Percentiles rank a stretch among this genome's conserved stretches.
phyloP scores from a whole-genome alignment of 2,888 invertebrate species.

The Stenchaetothrips biformis region DNA sequence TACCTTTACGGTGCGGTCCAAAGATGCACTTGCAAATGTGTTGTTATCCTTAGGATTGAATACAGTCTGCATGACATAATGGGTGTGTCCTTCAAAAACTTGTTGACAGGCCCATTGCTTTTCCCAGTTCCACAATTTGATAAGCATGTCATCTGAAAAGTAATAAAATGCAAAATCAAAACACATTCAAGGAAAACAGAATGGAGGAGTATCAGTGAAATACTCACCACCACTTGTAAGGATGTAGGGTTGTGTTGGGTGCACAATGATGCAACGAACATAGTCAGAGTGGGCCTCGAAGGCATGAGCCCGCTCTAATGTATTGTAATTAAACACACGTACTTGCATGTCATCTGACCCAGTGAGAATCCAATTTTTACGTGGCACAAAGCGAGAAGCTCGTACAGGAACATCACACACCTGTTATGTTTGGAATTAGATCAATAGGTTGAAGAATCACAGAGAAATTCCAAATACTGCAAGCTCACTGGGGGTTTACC shows the following conservation, averaged over 20 bases:
- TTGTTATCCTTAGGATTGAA: slow-evolving; percentile 99
- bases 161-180: slow-evolving; percentile 2
- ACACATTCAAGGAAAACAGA: not conserved
- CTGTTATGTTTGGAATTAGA: slow-evolving; percentile 43
- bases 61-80: slow-evolving; percentile 99
- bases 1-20: slow-evolving; percentile 94
- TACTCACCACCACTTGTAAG: slow-evolving; percentile 89
- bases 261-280: slow-evolving; percentile 90
- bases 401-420: slow-evolving; percentile 93
- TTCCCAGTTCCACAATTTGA: slow-evolving; percentile 99
- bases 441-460: not conserved
- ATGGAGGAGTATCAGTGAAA: not conserved
- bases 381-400: slow-evolving; percentile 89
- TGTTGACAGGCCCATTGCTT: slow-evolving; percentile 97
- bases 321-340: slow-evolving; percentile 97
- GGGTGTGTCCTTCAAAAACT: slow-evolving; percentile 97
- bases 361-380: slow-evolving; percentile 98
- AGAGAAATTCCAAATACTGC: not conserved
- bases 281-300: slow-evolving; percentile 99
- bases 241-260: slow-evolving; percentile 95
- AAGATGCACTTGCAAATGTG: slow-evolving; percentile 98
- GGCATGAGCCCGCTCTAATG: slow-evolving; percentile 88
- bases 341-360: slow-evolving; percentile 97
- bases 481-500: slow-evolving; percentile 48
- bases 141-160: slow-evolving; percentile 87